Conservation (phyloP, 1,140 invertebrate genomes). For the Neodiprion pinetum region DNA sequence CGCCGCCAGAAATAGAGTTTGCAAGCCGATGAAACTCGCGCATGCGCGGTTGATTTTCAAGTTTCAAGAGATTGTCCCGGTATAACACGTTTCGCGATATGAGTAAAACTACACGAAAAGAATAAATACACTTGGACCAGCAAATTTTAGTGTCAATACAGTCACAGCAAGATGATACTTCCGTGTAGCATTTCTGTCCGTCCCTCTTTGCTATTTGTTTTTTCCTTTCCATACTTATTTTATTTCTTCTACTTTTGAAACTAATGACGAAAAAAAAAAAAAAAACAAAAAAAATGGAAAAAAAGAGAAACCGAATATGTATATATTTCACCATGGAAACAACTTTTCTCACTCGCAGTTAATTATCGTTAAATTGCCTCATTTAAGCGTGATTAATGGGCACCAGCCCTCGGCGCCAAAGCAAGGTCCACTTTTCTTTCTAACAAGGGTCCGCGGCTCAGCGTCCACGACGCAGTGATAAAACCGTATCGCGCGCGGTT, state of each 20-base stretch:
- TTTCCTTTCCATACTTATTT: background rate
- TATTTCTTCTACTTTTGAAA: background rate
- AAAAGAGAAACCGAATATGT: too few species aligned
- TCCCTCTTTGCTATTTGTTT: background rate
- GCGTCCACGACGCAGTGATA: background rate
- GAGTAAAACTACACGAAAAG: too few species aligned
- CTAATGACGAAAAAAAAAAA: background rate
- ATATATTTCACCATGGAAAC: background rate
- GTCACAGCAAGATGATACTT: too few species aligned
- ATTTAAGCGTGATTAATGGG: background rate
- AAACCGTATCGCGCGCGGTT: background rate
- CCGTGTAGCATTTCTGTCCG: too few species aligned
- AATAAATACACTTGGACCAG: too few species aligned
- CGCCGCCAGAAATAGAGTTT: too few species aligned
- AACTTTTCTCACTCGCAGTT: background rate
- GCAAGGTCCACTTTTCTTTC: conserved; percentile 2
- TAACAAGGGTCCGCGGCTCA: background rate
- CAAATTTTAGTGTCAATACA: too few species aligned
- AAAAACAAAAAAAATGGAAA: background rate
- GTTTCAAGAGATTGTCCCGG: too few species aligned
- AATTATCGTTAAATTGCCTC: conserved; percentile 5
- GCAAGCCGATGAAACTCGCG: too few species aligned
- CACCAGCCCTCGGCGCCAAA: background rate
- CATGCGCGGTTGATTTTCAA: too few species aligned
- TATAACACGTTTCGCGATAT: too few species aligned